Conservation (phyloP, 2,888 invertebrate species). For the Steinernema scapterisci region DNA sequence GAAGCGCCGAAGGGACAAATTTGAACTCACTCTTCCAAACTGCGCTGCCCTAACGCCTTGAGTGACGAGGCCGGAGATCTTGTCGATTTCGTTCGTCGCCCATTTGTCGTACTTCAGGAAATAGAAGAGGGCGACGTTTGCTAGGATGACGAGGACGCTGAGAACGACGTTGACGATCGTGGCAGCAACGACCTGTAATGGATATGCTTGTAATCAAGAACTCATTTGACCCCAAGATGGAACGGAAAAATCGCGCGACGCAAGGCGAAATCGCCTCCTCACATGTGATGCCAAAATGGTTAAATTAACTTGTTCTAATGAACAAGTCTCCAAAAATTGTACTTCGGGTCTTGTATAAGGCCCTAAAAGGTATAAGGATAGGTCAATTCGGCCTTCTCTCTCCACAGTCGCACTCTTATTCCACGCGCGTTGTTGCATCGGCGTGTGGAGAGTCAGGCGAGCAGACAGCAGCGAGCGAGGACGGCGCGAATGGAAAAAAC, state of each 20-base stretch:
- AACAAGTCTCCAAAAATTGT: slow-evolving; percentile 25
- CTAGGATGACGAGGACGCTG: neutral
- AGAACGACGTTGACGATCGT: neutral
- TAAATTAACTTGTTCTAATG: slow-evolving; percentile 13
- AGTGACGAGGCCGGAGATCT: neutral
- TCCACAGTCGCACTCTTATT: no score
- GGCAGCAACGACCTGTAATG: neutral
- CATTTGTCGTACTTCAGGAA: neutral
- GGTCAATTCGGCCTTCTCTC: neutral
- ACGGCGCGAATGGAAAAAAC: no score
- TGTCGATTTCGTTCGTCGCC: neutral
- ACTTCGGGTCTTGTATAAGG: slow-evolving; percentile 5
- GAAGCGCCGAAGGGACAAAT: neutral
- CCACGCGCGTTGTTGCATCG: no score
- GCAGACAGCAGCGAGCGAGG: no score
- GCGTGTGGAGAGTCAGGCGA: no score
- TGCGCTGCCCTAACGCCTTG: neutral
- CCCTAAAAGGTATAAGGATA: neutral
- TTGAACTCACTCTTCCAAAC: neutral
- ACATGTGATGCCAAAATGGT: neutral
- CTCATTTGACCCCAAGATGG: neutral
- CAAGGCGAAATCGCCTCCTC: no score
- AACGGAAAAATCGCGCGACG: neutral
- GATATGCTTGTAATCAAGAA: neutral
- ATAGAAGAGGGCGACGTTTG: neutral